phyloP scores from a whole-genome alignment of 2,113 vertebrate species.

The Muscicapa adusta region DNA sequence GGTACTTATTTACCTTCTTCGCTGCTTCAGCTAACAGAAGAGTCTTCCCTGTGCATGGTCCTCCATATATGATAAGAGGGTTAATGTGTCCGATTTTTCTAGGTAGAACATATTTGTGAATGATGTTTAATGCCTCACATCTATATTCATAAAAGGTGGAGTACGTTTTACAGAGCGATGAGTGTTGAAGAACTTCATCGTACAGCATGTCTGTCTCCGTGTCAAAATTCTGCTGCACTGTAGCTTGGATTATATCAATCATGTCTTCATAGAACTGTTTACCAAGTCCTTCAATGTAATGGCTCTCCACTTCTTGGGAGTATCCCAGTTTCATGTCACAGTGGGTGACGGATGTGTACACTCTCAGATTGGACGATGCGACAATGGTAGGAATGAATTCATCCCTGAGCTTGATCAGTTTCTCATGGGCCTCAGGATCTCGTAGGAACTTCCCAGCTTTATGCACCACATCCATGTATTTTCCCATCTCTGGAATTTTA shows the following conservation, averaged over 20 bases:
- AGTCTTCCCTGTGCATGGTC: conserved; percentile 96
- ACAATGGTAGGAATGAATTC: conserved; percentile 97
- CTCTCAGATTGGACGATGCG: conserved; percentile 91
- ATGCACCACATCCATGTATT: conserved; percentile 90
- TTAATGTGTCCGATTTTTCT: conserved; percentile 85
- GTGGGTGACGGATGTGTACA: conserved; percentile 96
- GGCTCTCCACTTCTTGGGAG: conserved; percentile 93
- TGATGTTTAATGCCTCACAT: conserved; percentile 85
- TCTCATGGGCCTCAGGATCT: conserved; percentile 92
- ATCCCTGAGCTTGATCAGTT: conserved; percentile 91
- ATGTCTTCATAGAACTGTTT: conserved; percentile 99
- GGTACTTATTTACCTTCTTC: conserved; percentile 83
- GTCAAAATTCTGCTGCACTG: conserved; percentile 96
- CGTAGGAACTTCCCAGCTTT: conserved; percentile 80
- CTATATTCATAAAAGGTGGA: conserved; percentile 89
- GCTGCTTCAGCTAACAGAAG: conserved; percentile 91
- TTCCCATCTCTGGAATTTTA: conserved; percentile 92
- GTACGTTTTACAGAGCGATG: conserved; percentile 90
- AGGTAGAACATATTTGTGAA: conserved; percentile 89
- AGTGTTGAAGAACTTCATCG: conserved; percentile 93
- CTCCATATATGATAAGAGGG: conserved; percentile 90
- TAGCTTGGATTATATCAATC: conserved; percentile 98
- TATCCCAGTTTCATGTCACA: conserved; percentile 98
- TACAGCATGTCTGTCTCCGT: conserved; percentile 90
- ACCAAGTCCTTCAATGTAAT: conserved; percentile 96